Evolutionary conservation across 2,888 invertebrate genomes (phyloP), one percentile per base, ranked within the genome.

Genomic region (Philereme transversata): DNA sequence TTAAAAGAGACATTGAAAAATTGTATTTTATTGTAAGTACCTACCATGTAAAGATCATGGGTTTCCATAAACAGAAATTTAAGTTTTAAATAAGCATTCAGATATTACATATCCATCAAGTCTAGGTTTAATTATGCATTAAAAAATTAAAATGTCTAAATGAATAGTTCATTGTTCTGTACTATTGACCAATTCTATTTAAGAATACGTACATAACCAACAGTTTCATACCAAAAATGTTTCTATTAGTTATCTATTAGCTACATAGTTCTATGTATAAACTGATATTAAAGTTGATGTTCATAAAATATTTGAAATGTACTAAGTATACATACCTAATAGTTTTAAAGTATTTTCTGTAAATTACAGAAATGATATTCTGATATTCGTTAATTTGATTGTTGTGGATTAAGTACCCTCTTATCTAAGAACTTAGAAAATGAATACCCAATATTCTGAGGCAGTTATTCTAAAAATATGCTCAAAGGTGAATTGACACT

Each of bases 241-340:
- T 41, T 41, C 5, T 5, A 43, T 36, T 36, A 36, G 4, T 5
- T 5, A 36, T 7, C 40, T 5, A 2, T 5, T 5, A 6, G 7
- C 6, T 6, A 35, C 10, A 43, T 49, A 55, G 5, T 44, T 45
- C 40, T 52, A 36, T 48, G 11, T 41, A 47, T 51, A 55, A 49
- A 55, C 35, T 49, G 55, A 55, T 55, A 55, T 54, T 48, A 43
- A 36, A 48, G 43, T 48, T 55, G 34, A 8, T 55, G 40, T 54
- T 10, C 43, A 43, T 51, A 54, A 33, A 54, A 34, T 40, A 48
- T 55, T 10, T 38, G 34, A 47, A 40, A 34, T 34, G 9, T 9
- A 33, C n/a, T 22, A 22, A 1, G 3, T 22, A 22, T 22, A 22
- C 22, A 22, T 22, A 22, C 22, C 22, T 49, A 56, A n/a, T 51